Evolutionary conservation across 2,113 vertebrate species (phyloP), one percentile per base, ranked within the genome.

Genomic region (Oreochromis tanganicae): DNA sequence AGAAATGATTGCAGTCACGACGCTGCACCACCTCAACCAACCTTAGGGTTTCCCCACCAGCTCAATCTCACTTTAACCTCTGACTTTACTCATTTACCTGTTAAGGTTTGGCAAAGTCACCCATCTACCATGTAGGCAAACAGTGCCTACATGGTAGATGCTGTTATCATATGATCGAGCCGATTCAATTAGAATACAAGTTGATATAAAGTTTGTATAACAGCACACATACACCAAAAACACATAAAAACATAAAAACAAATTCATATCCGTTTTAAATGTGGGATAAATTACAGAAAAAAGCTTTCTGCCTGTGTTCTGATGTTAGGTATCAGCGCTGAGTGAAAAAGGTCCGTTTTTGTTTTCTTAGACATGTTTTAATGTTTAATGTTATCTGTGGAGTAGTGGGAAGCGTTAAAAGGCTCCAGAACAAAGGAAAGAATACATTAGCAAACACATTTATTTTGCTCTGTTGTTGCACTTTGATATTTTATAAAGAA

Each of bases 401-500:
- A 17, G 34, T 3, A 2, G 21, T 81, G n/a, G 34, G 80, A 81
- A 13, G n/a, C 46, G 34, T 48, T 75, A 2, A 43, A 57, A 56
- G 36, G 21, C 52, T 36, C 52, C 78, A 56, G 13, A 81, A 56
- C 21, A 56, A 41, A 56, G 32, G 24, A 38, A 24, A 32, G 32
- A 80, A 29, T 29, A 48, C 46, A 79, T 52, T n/a, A 54, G 48
- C 48, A 54, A 79, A 54, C 48, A 27, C 4, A 6, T 34, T 52
- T 79, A 48, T 48, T 75, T 7, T 29, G 2, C 24, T 48, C 41
- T 29, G 41, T 16, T 75, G 41, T 1, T 7, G 41, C 68, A 17
- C n/a, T 79, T 52, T 79, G 71, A 75, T 59, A 57, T 57, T 57
- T 57, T 14, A 29, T 16, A 8, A 59, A 59, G 56, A 29, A 59